phyloP scores from a whole-genome alignment of 1,140 invertebrate species.

The Anagrus nilaparvatae region DNA sequence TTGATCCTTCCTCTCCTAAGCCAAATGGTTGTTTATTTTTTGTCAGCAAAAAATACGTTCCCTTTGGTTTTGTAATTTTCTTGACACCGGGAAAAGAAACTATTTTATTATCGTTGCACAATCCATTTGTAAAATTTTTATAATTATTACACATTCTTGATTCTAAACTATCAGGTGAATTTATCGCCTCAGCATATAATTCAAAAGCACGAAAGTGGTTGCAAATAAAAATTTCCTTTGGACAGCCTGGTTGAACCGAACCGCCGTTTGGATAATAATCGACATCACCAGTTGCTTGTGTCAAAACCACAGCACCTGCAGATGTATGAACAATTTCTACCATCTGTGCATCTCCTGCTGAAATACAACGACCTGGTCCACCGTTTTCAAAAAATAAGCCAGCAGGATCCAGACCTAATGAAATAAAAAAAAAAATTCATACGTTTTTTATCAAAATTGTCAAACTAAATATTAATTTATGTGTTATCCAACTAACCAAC shows the following conservation, averaged over 20 bases:
- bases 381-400: background rate
- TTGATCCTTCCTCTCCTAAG: background rate
- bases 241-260: conserved; percentile 6
- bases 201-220: conserved; percentile 1
- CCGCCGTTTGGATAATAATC: conserved; percentile 12
- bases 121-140: background rate
- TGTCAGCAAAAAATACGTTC: background rate
- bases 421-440: background rate
- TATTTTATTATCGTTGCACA: background rate
- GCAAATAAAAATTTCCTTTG: background rate
- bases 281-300: background rate
- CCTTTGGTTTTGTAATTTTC: background rate
- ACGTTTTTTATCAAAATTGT: background rate
- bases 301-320: background rate
- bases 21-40: background rate
- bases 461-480: too few relatives aligned
- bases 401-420: conserved; percentile 2
- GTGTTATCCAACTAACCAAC: conserved; percentile 9
- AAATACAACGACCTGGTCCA: background rate
- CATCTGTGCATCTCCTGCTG: background rate
- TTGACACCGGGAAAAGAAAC: background rate
- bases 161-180: background rate
- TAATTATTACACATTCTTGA: background rate
- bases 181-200: conserved; percentile 6
- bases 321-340: conserved; percentile 9